These are phyloP conservation scores for Protobothrops mucrosquamatus DNA, from an alignment of 2,113 vertebrate genomes.

Conservation along the genomic window DNA sequence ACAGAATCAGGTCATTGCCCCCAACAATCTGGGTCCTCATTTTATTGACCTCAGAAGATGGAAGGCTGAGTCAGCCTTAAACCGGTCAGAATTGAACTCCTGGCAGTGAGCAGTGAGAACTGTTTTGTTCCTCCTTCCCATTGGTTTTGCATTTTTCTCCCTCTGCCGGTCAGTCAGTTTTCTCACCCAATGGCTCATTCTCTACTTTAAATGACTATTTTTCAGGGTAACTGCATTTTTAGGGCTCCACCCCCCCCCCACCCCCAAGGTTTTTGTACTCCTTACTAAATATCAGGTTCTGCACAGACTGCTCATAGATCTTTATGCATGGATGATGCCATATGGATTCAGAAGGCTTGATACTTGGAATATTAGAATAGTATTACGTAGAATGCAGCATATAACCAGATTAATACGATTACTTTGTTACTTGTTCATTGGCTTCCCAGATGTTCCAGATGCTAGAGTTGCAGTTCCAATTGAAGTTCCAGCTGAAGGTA, in stretches of 20 bases:
- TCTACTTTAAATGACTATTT: neutral
- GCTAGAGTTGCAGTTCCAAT: constrained; percentile 77
- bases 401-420: neutral
- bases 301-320: neutral
- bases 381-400: neutral
- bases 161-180: neutral
- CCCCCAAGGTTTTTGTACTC: neutral
- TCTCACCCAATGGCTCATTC: neutral
- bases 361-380: neutral
- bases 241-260: too few species aligned
- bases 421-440: constrained; percentile 1
- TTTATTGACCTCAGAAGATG: neutral
- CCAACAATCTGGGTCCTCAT: neutral
- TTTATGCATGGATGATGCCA: neutral
- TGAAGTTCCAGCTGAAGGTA: constrained; percentile 75
- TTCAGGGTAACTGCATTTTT: neutral
- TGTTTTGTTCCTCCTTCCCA: neutral
- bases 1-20: neutral
- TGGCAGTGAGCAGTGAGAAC: neutral
- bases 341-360: neutral
- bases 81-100: neutral
- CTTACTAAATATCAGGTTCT: neutral
- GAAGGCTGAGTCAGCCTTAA: neutral
- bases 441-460: constrained; percentile 81
- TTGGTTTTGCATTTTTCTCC: neutral